These are phyloP conservation scores for Allobates femoralis DNA, from an alignment of 2,797 vertebrate genomes.

Conservation along the genomic window DNA sequence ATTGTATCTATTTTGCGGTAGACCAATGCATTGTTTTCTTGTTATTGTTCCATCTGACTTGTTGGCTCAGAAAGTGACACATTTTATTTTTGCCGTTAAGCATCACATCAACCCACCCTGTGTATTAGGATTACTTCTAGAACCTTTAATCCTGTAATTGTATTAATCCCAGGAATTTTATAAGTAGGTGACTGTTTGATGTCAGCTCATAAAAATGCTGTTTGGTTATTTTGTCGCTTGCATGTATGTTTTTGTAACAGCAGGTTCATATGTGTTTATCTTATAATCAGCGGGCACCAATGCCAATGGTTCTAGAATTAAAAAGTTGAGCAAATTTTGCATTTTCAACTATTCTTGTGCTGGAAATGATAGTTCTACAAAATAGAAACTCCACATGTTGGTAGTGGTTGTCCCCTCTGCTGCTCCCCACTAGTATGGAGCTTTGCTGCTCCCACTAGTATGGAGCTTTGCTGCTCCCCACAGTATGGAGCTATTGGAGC, in stretches of 20 bases:
- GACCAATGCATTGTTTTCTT: neutral
- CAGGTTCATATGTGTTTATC: neutral
- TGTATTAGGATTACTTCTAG: slow-evolving; percentile 24
- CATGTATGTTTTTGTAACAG: neutral
- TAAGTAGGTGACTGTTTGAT: neutral
- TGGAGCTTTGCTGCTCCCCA: too few relatives aligned
- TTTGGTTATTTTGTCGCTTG: neutral
- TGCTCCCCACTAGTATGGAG: too few relatives aligned
- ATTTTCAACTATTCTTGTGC: neutral
- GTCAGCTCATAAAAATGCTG: slow-evolving; percentile 6
- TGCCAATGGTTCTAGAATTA: too few relatives aligned
- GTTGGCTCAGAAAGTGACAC: slow-evolving; percentile 22
- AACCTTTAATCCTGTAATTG: neutral
- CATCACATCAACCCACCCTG: slow-evolving; percentile 26
- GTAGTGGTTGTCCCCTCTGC: too few relatives aligned
- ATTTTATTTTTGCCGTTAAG: neutral
- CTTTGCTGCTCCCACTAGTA: too few relatives aligned
- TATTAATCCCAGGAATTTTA: neutral
- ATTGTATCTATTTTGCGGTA: neutral
- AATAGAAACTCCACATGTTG: too few relatives aligned
- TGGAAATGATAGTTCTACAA: neutral
- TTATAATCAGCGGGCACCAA: too few relatives aligned
- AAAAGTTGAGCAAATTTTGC: neutral
- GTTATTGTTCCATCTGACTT: neutral
- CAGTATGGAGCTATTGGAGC: too few relatives aligned